Evolutionary conservation across 2,888 invertebrate species (phyloP).

Genomic region (Drosophila birchii): DNA sequence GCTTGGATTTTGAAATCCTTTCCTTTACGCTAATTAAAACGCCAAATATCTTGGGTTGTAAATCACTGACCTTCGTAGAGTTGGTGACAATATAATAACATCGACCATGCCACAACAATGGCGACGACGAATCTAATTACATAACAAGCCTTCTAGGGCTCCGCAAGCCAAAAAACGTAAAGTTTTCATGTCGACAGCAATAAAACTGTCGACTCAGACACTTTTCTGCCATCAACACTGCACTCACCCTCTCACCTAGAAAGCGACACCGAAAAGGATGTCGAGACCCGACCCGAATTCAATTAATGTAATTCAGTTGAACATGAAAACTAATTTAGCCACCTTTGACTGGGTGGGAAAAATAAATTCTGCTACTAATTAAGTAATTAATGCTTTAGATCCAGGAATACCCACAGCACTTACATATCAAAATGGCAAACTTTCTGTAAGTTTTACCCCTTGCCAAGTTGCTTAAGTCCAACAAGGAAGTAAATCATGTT

Average conservation of each 20-base stretch:
- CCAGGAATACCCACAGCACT: neutral
- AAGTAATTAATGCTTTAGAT: slow-evolving; percentile 43
- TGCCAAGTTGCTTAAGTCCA: slow-evolving; percentile 15
- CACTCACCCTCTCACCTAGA: slow-evolving; percentile 2
- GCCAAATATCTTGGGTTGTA: neutral
- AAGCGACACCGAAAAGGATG: slow-evolving; percentile 21
- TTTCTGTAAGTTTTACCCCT: slow-evolving; percentile 21
- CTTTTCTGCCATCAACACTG: slow-evolving; percentile 32
- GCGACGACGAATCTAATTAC: slow-evolving; percentile 56
- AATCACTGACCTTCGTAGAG: slow-evolving; percentile 13
- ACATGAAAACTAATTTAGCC: slow-evolving; percentile 54
- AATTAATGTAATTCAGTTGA: slow-evolving; percentile 63
- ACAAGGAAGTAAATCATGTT: slow-evolving; percentile 55
- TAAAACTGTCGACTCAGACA: slow-evolving; percentile 48
- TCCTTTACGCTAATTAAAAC: slow-evolving; percentile 4
- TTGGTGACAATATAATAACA: slow-evolving; percentile 28
- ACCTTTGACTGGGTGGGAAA: slow-evolving; percentile 53
- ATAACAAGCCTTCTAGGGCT: slow-evolving; percentile 45
- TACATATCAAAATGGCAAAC: slow-evolving; percentile 11
- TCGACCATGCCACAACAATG: slow-evolving; percentile 19
- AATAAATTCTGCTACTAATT: slow-evolving; percentile 41
- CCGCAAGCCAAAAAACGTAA: slow-evolving; percentile 37
- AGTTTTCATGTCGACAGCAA: slow-evolving; percentile 44
- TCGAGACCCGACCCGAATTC: slow-evolving; percentile 47
- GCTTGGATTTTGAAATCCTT: neutral